Conservation (phyloP, 2,888 invertebrate genomes). For the Ptilodon capucinus region DNA sequence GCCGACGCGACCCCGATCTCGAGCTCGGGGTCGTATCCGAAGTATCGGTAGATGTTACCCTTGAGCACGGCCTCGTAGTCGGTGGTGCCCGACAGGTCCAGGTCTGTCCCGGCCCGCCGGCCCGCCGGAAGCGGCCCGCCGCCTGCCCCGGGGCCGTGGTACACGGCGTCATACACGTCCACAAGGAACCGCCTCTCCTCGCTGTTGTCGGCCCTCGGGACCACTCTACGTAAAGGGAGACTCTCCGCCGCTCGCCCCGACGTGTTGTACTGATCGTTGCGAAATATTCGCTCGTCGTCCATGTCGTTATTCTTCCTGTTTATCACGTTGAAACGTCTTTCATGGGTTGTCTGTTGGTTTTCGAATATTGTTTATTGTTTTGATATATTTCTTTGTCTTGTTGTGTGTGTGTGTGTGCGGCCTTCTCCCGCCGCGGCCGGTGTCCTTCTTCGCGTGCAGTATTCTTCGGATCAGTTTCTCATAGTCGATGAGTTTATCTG, state of each 20-base stretch:
- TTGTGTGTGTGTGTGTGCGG: background rate
- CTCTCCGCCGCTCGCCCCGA: too few species aligned
- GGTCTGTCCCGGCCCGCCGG: too few species aligned
- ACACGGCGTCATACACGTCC: background rate
- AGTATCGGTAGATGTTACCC: background rate
- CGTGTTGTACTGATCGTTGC: background rate
- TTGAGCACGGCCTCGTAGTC: background rate
- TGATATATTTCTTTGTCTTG: background rate
- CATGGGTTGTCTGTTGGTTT: too few species aligned
- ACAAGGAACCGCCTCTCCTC: background rate
- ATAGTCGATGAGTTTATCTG: background rate
- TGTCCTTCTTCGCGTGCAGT: background rate
- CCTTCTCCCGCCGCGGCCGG: background rate
- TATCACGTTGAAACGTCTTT: background rate
- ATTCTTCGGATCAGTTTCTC: background rate
- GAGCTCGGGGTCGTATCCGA: background rate
- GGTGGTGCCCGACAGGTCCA: background rate
- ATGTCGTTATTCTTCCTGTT: background rate
- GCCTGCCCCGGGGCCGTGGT: background rate
- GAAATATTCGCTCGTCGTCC: background rate
- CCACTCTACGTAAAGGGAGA: background rate
- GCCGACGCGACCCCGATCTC: background rate
- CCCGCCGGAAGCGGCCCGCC: background rate
- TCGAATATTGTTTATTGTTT: background rate
- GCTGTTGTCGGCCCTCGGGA: background rate